Evolutionary conservation across 2,888 invertebrate species (phyloP).

Genomic region (Leptarthrus brevirostris): DNA sequence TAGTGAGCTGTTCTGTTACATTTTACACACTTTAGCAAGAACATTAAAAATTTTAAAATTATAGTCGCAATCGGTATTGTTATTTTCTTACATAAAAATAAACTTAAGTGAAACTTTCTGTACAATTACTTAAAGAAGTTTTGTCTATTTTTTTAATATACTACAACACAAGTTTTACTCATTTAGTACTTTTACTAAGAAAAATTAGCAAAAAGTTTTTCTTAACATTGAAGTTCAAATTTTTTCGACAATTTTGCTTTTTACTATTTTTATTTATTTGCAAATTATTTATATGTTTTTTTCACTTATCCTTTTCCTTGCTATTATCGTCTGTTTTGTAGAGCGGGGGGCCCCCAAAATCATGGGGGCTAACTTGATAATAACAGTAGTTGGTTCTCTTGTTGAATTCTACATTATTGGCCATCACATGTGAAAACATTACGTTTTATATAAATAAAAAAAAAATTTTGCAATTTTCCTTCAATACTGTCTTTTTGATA

Average conservation of each 20-base stretch:
- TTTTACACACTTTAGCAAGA: no score
- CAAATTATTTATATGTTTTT: no score
- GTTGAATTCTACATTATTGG: constrained; percentile 66
- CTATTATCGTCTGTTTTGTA: constrained; percentile 50
- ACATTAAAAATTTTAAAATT: no score
- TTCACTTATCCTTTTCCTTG: neutral
- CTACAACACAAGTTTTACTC: no score
- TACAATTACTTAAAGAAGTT: no score
- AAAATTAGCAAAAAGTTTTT: neutral
- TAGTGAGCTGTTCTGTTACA: no score
- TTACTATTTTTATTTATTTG: neutral
- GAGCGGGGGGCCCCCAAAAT: constrained; percentile 66
- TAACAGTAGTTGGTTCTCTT: constrained; percentile 58
- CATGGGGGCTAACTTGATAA: constrained; percentile 63
- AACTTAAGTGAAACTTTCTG: neutral
- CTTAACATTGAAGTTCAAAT: constrained; percentile 7
- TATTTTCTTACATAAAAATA: no score
- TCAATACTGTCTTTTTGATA: neutral
- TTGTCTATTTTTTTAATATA: neutral
- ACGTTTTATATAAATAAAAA: constrained; percentile 57
- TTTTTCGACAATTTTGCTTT: neutral
- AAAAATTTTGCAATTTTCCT: neutral
- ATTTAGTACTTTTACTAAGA: no score
- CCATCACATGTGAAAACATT: constrained; percentile 67
- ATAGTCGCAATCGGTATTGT: no score